Percentiles rank a stretch among this genome's conserved stretches.
Conservation (phyloP, 2,888 invertebrate species). For the Cephalotes varians region DNA sequence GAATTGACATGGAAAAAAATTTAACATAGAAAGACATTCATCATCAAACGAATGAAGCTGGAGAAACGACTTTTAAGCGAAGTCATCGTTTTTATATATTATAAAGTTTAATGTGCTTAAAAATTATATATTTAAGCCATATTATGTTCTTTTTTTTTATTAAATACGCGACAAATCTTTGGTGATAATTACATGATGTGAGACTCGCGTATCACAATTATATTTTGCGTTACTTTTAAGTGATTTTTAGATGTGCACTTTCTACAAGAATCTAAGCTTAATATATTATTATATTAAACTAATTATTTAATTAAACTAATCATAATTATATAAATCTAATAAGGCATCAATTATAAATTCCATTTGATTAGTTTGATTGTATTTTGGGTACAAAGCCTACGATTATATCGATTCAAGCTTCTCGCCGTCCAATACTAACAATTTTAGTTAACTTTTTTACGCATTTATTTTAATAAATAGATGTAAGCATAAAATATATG, state of each 20-base stretch:
- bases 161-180: neutral
- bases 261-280: neutral
- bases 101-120: constrained; percentile 54
- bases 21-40: neutral
- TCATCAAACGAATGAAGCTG: constrained; percentile 25
- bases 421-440: constrained; percentile 75
- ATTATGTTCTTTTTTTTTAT: constrained; percentile 36
- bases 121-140: constrained; percentile 38
- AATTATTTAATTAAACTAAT: constrained; percentile 20
- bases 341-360: constrained; percentile 29
- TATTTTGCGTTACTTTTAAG: constrained; percentile 7
- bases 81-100: constrained; percentile 62
- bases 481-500: constrained; percentile 28
- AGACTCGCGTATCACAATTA: neutral
- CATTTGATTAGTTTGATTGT: constrained; percentile 33
- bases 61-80: constrained; percentile 53
- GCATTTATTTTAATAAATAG: constrained; percentile 63
- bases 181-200: neutral
- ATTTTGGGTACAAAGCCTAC: neutral
- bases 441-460: constrained; percentile 73
- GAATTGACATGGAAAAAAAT: neutral
- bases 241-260: neutral
- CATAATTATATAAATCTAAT: constrained; percentile 12
- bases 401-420: constrained; percentile 43
- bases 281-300: constrained; percentile 9